Conservation (phyloP, 2,113 vertebrate genomes). For the Malaclemys terrapin region DNA sequence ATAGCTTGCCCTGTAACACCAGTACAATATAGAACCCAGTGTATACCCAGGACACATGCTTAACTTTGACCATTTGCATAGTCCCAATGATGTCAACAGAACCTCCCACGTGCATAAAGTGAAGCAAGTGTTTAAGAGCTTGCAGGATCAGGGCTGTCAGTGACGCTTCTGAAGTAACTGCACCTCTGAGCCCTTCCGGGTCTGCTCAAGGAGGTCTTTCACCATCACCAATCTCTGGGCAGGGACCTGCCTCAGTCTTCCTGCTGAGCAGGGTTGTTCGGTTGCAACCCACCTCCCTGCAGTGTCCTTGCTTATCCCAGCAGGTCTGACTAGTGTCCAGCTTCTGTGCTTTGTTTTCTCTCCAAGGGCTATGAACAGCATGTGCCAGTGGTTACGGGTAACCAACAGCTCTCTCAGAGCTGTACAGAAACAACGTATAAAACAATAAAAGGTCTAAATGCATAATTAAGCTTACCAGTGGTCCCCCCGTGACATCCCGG, state of each 20-base stretch:
- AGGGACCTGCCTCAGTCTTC: not conserved
- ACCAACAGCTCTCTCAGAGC: not conserved
- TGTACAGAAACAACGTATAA: not conserved
- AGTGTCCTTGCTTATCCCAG: not conserved
- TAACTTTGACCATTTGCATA: not conserved
- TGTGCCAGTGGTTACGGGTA: not conserved
- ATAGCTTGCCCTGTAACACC: not conserved
- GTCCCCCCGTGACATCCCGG: not conserved
- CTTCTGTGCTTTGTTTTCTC: not conserved
- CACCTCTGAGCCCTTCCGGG: not conserved
- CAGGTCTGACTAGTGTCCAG: not conserved
- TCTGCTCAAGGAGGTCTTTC: not conserved
- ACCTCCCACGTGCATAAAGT: not conserved
- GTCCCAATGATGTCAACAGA: not conserved
- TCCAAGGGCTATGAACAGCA: not conserved
- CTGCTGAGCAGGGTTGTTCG: not conserved
- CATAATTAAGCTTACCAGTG: not conserved
- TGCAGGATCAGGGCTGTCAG: not conserved
- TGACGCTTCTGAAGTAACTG: not conserved
- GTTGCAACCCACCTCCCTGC: not conserved
- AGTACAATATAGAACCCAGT: not conserved
- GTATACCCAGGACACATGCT: fast-evolving
- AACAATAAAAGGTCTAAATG: not conserved
- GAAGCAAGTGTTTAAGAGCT: not conserved
- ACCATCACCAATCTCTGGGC: not conserved